These are phyloP conservation scores for Beroe forskalii DNA, from an alignment of 37 sponge, comb jelly and placozoan genomes.

Conservation along the genomic window DNA sequence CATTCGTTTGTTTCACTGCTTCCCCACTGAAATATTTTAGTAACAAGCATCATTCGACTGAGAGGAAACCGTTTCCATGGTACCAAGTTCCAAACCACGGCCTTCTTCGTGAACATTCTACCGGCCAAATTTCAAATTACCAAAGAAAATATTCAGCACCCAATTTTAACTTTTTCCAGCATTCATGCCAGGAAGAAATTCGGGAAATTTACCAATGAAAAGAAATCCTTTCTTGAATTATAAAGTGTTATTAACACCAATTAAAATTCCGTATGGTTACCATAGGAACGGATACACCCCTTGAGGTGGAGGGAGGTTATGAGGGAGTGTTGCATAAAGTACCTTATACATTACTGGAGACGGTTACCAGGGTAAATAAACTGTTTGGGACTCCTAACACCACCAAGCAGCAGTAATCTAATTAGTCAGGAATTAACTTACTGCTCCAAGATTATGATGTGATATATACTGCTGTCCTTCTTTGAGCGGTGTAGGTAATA, in stretches of 20 bases:
- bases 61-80: neutral
- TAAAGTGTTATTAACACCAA: conserved; percentile 56
- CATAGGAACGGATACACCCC: neutral
- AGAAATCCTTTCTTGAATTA: no score
- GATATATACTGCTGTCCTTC: neutral
- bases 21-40: neutral
- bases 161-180: neutral
- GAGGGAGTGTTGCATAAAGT: neutral
- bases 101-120: neutral
- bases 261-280: neutral
- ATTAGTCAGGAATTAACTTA: neutral
- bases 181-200: no score
- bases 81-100: neutral
- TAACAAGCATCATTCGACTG: neutral
- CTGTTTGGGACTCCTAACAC: conserved; percentile 28
- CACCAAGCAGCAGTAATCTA: conserved; percentile 42
- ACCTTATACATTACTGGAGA: neutral
- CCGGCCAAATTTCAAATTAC: neutral
- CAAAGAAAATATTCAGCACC: neutral
- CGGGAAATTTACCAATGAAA: no score
- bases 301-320: neutral
- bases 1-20: conserved; percentile 16
- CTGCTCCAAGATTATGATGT: neutral
- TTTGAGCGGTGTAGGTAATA: no score
- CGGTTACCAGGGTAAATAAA: conserved; percentile 4